phyloP scores from a whole-genome alignment of 2,113 vertebrate genomes.

The Anolis sagrei region DNA sequence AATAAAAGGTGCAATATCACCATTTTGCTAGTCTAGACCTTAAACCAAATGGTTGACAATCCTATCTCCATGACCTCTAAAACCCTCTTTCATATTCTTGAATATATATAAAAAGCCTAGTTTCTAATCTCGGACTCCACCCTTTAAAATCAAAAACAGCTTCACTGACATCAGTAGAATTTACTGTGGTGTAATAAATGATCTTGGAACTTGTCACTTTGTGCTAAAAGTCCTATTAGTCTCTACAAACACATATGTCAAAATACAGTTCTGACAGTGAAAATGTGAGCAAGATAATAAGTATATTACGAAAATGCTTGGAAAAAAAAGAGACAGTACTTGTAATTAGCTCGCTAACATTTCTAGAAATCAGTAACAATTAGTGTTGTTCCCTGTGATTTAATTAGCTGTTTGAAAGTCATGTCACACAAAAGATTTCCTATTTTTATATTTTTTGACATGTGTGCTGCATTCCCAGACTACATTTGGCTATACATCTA shows the following conservation, averaged over 20 bases:
- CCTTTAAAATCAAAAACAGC: not conserved
- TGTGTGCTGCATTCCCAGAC: not conserved
- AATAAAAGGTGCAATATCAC: not conserved
- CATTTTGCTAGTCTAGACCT: not conserved
- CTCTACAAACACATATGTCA: not conserved
- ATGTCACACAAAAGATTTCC: slow-evolving; percentile 16
- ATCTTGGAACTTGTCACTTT: not conserved
- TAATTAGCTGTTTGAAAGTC: slow-evolving; percentile 22
- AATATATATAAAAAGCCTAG: not conserved
- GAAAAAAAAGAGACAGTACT: not conserved
- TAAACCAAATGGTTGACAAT: not conserved
- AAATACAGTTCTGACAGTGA: not conserved
- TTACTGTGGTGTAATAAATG: slow-evolving; percentile 32
- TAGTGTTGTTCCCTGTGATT: slow-evolving; percentile 3
- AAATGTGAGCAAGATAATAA: slow-evolving; percentile 16
- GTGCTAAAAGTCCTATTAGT: slow-evolving; percentile 25
- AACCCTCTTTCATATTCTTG: not conserved
- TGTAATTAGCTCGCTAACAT: slow-evolving; percentile 23
- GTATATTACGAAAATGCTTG: not conserved
- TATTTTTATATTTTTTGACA: not conserved
- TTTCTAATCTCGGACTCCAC: slow-evolving; percentile 11
- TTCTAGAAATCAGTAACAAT: slow-evolving; percentile 17
- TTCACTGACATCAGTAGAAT: not conserved
- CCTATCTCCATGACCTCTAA: not conserved
- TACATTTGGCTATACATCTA: not conserved